Percentiles rank a stretch among this genome's conserved stretches.
phyloP scores from a whole-genome alignment of 1,140 invertebrate genomes.

The Lutraria rhynchaena region DNA sequence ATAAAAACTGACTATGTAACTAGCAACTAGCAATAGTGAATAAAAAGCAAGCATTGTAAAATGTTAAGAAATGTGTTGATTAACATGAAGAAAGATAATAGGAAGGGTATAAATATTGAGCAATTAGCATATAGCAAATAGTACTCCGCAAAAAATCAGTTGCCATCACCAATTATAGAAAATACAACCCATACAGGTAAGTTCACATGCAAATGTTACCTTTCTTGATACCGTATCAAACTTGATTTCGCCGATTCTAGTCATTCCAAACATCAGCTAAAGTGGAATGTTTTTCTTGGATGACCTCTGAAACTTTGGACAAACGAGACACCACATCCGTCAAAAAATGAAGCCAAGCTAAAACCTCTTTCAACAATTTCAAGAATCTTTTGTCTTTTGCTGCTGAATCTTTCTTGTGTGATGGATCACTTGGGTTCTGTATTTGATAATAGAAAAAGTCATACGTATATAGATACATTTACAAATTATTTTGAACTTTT shows the following conservation, averaged over 20 bases:
- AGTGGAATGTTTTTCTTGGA: background rate
- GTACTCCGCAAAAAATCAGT: no score
- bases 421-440: constrained; percentile 5
- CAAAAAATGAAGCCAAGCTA: constrained; percentile 1
- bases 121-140: no score
- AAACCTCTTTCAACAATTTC: background rate
- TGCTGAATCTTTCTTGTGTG: background rate
- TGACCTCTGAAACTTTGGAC: constrained; percentile 5
- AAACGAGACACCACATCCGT: constrained; percentile 4
- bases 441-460: background rate
- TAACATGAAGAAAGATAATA: no score
- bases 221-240: background rate
- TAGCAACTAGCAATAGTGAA: no score
- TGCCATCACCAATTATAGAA: background rate
- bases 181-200: constrained; percentile 1
- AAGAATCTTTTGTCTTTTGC: background rate
- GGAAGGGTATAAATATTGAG: no score
- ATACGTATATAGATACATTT: background rate
- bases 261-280: constrained; percentile 8
- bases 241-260: background rate
- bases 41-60: no score
- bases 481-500: no score
- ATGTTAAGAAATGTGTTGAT: no score
- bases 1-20: no score
- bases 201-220: background rate